Evolutionary conservation across 2,888 invertebrate genomes (phyloP).

Genomic region (Amphipyra berbera): DNA sequence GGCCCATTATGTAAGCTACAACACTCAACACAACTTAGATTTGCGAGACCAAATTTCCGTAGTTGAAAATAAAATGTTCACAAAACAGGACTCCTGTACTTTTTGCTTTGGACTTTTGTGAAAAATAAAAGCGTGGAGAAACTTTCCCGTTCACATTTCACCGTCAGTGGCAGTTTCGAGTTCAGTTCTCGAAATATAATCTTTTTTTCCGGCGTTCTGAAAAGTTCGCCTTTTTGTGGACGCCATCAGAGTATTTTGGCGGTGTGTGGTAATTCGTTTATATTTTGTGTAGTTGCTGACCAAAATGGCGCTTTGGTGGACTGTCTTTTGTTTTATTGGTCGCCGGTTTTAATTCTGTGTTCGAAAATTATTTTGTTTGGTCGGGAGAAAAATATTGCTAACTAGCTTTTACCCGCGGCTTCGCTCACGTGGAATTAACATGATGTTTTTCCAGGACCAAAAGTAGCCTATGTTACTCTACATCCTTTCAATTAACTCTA

Average conservation of each 20-base stretch:
- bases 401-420: too few relatives aligned
- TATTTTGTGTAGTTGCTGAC: too few relatives aligned
- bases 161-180: slow-evolving; percentile 48
- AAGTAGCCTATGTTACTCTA: too few relatives aligned
- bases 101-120: slow-evolving; percentile 54
- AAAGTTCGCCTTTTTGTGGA: slow-evolving; percentile 34
- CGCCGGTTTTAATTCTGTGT: too few relatives aligned
- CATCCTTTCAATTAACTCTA: too few relatives aligned
- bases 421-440: too few relatives aligned
- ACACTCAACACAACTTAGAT: slow-evolving; percentile 39
- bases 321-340: too few relatives aligned
- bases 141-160: slow-evolving; percentile 58
- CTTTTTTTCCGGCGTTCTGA: slow-evolving; percentile 32
- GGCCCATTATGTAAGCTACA: slow-evolving; percentile 14
- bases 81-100: slow-evolving; percentile 39
- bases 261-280: slow-evolving; percentile 18
- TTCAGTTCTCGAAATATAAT: slow-evolving; percentile 46
- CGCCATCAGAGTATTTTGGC: slow-evolving; percentile 7
- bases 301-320: too few relatives aligned
- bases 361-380: too few relatives aligned
- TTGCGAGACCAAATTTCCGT: slow-evolving; percentile 38
- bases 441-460: too few relatives aligned
- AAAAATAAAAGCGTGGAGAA: slow-evolving; percentile 51
- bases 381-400: too few relatives aligned
- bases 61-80: slow-evolving; percentile 48